These are phyloP conservation scores for Aporophyla lueneburgensis DNA, from an alignment of 2,888 invertebrate genomes.

Conservation along the genomic window DNA sequence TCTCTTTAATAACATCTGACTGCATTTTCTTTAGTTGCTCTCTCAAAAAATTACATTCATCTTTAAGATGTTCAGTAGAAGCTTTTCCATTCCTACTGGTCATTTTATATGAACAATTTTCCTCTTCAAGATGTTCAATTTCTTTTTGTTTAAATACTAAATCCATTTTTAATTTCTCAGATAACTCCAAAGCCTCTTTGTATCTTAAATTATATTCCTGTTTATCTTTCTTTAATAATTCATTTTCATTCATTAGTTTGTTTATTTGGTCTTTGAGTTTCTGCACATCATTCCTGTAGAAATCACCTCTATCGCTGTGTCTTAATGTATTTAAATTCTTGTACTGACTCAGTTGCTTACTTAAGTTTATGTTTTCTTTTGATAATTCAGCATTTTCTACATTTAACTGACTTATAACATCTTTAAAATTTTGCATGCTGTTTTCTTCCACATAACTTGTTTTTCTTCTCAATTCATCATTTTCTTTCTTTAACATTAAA, in stretches of 20 bases:
- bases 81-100: constrained; percentile 85
- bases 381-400: constrained; percentile 86
- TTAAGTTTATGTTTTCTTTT: constrained; percentile 85
- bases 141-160: constrained; percentile 84
- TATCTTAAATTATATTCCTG: constrained; percentile 83
- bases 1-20: constrained; percentile 87
- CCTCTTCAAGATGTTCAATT: constrained; percentile 85
- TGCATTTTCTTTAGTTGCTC: constrained; percentile 88
- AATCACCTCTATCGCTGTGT: constrained; percentile 74
- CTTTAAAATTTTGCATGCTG: constrained; percentile 83
- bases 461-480: constrained; percentile 82
- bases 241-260: constrained; percentile 78
- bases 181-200: constrained; percentile 81
- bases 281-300: constrained; percentile 75
- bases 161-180: constrained; percentile 86
- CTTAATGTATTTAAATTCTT: constrained; percentile 77
- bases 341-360: constrained; percentile 83
- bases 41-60: constrained; percentile 85
- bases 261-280: constrained; percentile 81
- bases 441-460: constrained; percentile 72
- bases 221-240: constrained; percentile 83
- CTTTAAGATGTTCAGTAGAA: constrained; percentile 84
- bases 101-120: constrained; percentile 87
- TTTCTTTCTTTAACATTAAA: constrained; percentile 87
- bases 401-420: constrained; percentile 86